A percentile compares a stretch with the other conserved stretches of the same genome.
Evolutionary conservation across 1,140 invertebrate species (phyloP).

Genomic region (Drosophila pruinosa): DNA sequence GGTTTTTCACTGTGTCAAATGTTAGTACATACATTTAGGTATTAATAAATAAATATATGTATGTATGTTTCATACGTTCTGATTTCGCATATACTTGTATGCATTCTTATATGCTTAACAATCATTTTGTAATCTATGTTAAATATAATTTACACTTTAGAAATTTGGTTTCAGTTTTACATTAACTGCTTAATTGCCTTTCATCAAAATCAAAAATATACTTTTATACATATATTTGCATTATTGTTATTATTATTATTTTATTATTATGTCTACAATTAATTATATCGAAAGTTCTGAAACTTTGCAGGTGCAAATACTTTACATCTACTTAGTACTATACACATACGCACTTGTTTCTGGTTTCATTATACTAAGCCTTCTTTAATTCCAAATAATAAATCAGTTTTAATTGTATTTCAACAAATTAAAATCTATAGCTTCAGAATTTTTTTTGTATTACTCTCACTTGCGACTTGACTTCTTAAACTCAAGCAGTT

Average conservation of each 20-base stretch:
- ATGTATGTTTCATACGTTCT: background rate
- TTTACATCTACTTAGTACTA: conserved; percentile 38
- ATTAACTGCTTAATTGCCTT: conserved; percentile 51
- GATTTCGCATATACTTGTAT: background rate
- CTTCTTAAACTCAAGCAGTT: conserved; percentile 17
- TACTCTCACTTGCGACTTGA: conserved; percentile 14
- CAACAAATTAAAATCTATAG: conserved; percentile 30
- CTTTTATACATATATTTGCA: conserved; percentile 37
- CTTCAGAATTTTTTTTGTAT: background rate
- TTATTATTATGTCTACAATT: conserved; percentile 12
- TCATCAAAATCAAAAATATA: conserved; percentile 41
- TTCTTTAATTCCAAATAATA: conserved; percentile 22
- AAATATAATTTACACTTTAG: conserved; percentile 70
- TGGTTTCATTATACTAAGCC: conserved; percentile 14
- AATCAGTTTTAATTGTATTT: conserved; percentile 4
- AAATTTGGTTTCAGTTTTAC: conserved; percentile 69
- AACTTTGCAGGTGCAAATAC: conserved; percentile 36
- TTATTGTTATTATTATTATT: conserved; percentile 10
- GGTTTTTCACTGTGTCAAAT: conserved; percentile 25
- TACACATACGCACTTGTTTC: conserved; percentile 33
- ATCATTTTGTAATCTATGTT: conserved; percentile 64
- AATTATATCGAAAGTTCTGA: conserved; percentile 16
- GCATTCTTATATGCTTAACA: conserved; percentile 41
- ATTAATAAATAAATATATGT: conserved; percentile 21
- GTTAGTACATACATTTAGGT: conserved; percentile 30